A percentile compares a stretch with the other conserved stretches of the same genome.
Evolutionary conservation across 2,113 vertebrate genomes (phyloP).

Genomic region (Thamnaconus septentrionalis): DNA sequence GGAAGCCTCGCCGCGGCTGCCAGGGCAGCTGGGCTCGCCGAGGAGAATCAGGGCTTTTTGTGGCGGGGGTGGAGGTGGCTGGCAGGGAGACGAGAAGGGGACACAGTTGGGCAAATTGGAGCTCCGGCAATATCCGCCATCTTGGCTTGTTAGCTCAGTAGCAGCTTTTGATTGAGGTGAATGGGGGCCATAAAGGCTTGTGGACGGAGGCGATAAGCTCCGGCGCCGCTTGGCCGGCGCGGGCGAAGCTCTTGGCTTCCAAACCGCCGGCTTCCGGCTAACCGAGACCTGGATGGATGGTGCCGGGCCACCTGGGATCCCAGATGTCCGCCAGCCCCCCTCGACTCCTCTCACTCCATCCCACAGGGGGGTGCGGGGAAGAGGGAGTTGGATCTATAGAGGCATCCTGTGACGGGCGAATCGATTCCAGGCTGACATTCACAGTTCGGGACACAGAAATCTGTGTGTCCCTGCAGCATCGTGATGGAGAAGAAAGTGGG

Average conservation of each 20-base stretch:
- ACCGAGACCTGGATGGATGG: conserved; percentile 63
- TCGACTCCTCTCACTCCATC: no score
- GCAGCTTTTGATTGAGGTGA: conserved; percentile 72
- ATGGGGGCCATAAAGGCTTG: conserved; percentile 64
- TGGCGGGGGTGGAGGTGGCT: conserved; percentile 50
- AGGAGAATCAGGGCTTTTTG: conserved; percentile 59
- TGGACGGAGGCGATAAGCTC: conserved; percentile 62
- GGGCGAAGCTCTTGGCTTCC: conserved; percentile 47
- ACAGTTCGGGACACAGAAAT: conserved; percentile 46
- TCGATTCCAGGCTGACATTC: conserved; percentile 54
- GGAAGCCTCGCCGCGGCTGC: conserved; percentile 18
- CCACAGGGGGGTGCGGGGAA: no score
- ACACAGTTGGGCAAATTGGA: conserved; percentile 60
- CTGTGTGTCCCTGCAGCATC: no score
- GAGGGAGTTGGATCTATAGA: conserved; percentile 53
- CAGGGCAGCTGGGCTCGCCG: conserved; percentile 67
- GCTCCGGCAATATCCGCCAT: conserved; percentile 61
- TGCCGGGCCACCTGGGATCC: conserved; percentile 72
- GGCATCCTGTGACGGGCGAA: conserved; percentile 59
- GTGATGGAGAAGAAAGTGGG: conserved; percentile 8
- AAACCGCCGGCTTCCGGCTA: conserved; percentile 68
- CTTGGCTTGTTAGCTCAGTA: conserved; percentile 70
- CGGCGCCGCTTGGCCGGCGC: conserved; percentile 56
- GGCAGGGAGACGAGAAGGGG: conserved; percentile 55
- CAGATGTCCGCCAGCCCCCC: conserved; percentile 62